These are phyloP conservation scores for Porites lutea DNA, from an alignment of 64 coral and sea anemone genomes.

Conservation along the genomic window DNA sequence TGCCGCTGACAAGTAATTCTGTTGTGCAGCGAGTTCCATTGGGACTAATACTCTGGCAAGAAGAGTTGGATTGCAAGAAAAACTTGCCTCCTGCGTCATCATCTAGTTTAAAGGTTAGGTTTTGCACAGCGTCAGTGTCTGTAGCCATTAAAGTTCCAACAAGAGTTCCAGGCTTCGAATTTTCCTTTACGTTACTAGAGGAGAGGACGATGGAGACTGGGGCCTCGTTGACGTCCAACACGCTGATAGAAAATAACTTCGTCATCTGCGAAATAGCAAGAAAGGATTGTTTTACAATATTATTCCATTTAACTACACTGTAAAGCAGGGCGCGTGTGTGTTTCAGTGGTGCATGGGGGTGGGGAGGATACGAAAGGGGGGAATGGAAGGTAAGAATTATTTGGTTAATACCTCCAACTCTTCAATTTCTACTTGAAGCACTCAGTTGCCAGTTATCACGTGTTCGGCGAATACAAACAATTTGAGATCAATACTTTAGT, in stretches of 20 bases:
- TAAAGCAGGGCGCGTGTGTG: too few relatives aligned
- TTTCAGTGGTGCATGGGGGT: too few relatives aligned
- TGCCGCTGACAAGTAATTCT: constrained; percentile 63
- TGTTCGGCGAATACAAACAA: too few relatives aligned
- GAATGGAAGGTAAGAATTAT: too few relatives aligned
- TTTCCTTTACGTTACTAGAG: constrained; percentile 61
- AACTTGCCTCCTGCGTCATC: constrained; percentile 63
- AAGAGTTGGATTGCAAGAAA: constrained; percentile 14
- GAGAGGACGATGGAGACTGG: constrained; percentile 71
- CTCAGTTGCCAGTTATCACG: too few relatives aligned
- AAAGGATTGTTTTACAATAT: not conserved
- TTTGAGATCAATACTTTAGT: too few relatives aligned
- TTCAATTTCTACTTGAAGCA: too few relatives aligned
- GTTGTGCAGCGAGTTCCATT: constrained; percentile 45
- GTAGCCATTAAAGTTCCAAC: constrained; percentile 57
- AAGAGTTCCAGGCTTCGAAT: constrained; percentile 3
- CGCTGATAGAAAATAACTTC: constrained; percentile 72
- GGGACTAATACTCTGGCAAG: not conserved
- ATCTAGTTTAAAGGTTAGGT: constrained; percentile 70
- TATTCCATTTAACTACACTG: not conserved
- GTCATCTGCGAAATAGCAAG: constrained; percentile 53
- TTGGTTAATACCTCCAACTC: too few relatives aligned
- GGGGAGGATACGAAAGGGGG: too few relatives aligned
- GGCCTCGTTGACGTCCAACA: constrained; percentile 80
- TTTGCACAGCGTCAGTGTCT: constrained; percentile 69